Conservation (phyloP, 2,113 vertebrate species). For the Dasyprocta punctata region DNA sequence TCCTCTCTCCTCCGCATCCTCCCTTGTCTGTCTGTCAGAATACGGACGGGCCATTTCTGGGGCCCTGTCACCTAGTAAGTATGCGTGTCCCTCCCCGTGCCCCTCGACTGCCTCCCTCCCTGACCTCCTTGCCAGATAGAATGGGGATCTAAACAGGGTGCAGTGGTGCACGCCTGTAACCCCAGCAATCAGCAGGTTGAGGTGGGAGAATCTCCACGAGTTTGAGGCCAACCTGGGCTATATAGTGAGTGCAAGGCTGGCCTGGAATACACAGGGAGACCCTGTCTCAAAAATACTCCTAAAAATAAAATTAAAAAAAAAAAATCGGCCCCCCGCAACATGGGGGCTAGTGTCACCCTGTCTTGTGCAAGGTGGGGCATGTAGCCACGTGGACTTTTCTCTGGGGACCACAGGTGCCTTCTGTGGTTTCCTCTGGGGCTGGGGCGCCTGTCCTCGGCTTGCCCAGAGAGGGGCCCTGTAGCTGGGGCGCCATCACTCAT, state of each 20-base stretch:
- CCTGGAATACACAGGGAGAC: neutral
- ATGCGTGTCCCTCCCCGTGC: constrained; percentile 72
- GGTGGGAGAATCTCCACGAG: neutral
- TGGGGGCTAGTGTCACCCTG: neutral
- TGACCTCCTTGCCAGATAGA: constrained; percentile 59
- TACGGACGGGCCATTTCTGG: constrained; percentile 95
- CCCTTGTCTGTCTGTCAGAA: constrained; percentile 93
- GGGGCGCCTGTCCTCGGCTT: neutral
- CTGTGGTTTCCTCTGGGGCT: constrained; percentile 30
- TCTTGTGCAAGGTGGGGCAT: neutral
- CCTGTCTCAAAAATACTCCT: neutral
- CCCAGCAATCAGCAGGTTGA: neutral
- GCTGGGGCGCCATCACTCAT: neutral
- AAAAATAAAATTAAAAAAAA: neutral
- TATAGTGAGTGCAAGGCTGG: neutral
- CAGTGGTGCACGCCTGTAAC: neutral
- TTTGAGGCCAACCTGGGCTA: neutral
- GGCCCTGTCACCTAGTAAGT: constrained; percentile 99
- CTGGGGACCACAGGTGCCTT: constrained; percentile 58
- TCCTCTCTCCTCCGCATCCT: constrained; percentile 86
- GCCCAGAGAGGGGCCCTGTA: constrained; percentile 16
- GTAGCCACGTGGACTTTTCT: neutral
- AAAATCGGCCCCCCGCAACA: neutral
- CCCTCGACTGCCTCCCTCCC: constrained; percentile 62
- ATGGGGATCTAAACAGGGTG: neutral